Conservation (phyloP, 1,140 invertebrate species). For the Matsumurasca onukii region DNA sequence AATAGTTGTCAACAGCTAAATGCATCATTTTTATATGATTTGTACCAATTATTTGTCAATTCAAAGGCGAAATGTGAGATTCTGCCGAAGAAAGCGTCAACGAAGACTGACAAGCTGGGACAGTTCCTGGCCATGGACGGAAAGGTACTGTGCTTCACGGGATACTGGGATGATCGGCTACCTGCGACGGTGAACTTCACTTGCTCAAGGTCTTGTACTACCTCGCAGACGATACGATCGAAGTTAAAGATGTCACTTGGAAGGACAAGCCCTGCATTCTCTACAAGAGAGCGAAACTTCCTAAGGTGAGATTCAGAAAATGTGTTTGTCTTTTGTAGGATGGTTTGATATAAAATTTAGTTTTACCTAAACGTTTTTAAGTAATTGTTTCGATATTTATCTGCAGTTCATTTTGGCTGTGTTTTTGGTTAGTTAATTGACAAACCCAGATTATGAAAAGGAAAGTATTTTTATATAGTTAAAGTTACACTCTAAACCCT, state of each 20-base stretch:
- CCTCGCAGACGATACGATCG: slow-evolving; percentile 85
- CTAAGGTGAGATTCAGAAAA: slow-evolving; percentile 59
- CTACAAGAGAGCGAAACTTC: slow-evolving; percentile 72
- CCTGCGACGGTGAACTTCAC: slow-evolving; percentile 70
- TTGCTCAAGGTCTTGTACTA: slow-evolving; percentile 79
- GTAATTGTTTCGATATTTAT: too few relatives aligned
- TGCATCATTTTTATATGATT: too few relatives aligned
- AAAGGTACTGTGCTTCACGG: slow-evolving; percentile 79
- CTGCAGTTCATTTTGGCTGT: too few relatives aligned
- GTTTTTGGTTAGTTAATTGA: too few relatives aligned
- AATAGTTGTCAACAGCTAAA: too few relatives aligned
- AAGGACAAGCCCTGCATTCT: slow-evolving; percentile 46
- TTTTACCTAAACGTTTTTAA: too few relatives aligned
- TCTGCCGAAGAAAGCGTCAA: slow-evolving; percentile 38
- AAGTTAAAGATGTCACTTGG: slow-evolving; percentile 71
- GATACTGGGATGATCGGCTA: slow-evolving; percentile 87
- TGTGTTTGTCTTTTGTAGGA: not conserved
- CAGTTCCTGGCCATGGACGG: slow-evolving; percentile 77
- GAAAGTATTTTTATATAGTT: too few relatives aligned
- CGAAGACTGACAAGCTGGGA: slow-evolving; percentile 53
- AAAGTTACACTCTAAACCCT: too few relatives aligned
- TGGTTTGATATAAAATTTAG: too few relatives aligned
- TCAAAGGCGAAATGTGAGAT: slow-evolving; percentile 40
- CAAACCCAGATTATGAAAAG: too few relatives aligned
- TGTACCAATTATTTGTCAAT: too few relatives aligned